A percentile compares a stretch with the other conserved stretches of the same genome.
Conservation (phyloP, 1,140 invertebrate genomes). For the Scaptomyza montana region DNA sequence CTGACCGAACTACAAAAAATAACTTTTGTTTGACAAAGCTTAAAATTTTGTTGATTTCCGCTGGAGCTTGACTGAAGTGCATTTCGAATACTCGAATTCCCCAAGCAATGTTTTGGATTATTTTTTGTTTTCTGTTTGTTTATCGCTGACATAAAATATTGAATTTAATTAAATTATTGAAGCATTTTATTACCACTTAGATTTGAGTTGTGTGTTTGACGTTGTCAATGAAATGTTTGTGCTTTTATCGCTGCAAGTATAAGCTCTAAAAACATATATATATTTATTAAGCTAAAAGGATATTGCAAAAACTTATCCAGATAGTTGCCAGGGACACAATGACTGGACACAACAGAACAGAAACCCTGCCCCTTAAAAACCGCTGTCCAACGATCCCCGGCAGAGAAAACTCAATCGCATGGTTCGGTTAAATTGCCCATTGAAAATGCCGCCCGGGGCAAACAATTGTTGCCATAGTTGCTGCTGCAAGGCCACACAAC, state of each 20-base stretch:
- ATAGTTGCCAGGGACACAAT: constrained; percentile 47
- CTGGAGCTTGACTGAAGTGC: constrained; percentile 25
- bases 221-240: constrained; percentile 53
- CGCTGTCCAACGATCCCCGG: not conserved
- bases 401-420: constrained; percentile 62
- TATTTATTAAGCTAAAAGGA: constrained; percentile 66
- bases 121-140: not conserved
- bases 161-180: constrained; percentile 68
- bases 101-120: not conserved
- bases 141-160: constrained; percentile 32
- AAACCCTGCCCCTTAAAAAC: not conserved
- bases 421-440: constrained; percentile 71
- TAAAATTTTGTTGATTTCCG: constrained; percentile 30
- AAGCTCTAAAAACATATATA: constrained; percentile 2
- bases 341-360: constrained; percentile 1
- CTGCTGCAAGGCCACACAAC: constrained; percentile 55
- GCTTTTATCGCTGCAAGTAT: constrained; percentile 47
- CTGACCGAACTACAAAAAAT: not conserved
- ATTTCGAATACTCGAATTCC: constrained; percentile 39
- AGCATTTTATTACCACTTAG: constrained; percentile 59
- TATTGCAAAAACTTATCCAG: constrained; percentile 71
- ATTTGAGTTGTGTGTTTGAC: not conserved
- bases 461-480: constrained; percentile 58
- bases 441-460: constrained; percentile 68
- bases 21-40: constrained; percentile 10